Conservation (phyloP, 1,140 invertebrate genomes). For the Radopholus similis region DNA sequence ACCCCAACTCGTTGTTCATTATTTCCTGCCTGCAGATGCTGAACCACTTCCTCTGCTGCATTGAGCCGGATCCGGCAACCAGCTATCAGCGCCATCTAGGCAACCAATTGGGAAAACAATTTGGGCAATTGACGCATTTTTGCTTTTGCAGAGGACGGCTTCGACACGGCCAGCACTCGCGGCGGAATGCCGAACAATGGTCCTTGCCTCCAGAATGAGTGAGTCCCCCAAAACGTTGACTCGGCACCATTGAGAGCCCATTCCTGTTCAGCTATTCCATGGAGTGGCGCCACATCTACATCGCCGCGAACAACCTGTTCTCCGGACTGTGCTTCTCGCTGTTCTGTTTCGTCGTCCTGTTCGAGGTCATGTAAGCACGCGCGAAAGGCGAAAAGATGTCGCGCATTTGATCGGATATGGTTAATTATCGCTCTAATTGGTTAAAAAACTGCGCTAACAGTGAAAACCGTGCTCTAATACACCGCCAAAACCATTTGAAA, state of each 20-base stretch:
- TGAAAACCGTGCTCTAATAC: no score
- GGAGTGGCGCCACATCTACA: constrained; percentile 56
- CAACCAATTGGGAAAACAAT: constrained; percentile 13
- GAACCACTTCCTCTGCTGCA: constrained; percentile 55
- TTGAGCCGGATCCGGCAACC: constrained; percentile 48
- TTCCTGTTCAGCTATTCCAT: constrained; percentile 42
- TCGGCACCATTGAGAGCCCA: neutral
- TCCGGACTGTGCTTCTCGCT: constrained; percentile 51
- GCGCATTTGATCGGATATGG: no score
- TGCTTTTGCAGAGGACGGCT: constrained; percentile 5
- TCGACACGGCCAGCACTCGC: constrained; percentile 6
- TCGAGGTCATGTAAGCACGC: constrained; percentile 48
- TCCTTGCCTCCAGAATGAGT: constrained; percentile 5
- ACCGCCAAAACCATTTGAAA: no score
- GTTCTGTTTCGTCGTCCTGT: constrained; percentile 54
- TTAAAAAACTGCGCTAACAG: no score
- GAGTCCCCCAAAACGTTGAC: neutral
- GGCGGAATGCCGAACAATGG: neutral
- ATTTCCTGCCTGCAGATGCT: constrained; percentile 37
- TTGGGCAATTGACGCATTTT: neutral
- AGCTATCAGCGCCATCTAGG: constrained; percentile 56
- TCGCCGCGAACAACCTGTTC: constrained; percentile 55
- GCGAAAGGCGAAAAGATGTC: no score
- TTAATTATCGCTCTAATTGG: no score
- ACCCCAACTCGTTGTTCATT: constrained; percentile 7